phyloP scores from a whole-genome alignment of 2,113 vertebrate species.

The Leuciscus idus region DNA sequence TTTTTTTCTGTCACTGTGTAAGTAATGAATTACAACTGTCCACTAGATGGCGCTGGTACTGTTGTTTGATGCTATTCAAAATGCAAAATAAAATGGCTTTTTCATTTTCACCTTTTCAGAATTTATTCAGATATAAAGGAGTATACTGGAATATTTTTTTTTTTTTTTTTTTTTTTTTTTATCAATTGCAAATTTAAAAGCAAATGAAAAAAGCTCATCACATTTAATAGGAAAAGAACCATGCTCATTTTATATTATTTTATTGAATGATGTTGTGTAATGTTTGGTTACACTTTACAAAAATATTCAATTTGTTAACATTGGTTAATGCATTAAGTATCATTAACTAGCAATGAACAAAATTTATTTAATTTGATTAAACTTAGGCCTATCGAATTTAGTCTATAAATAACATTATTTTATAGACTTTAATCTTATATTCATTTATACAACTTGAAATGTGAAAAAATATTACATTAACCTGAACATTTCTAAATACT shows the following conservation, averaged over 20 bases:
- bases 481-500: neutral
- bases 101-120: neutral
- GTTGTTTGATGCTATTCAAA: neutral
- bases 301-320: neutral
- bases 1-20: neutral
- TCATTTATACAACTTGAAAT: neutral
- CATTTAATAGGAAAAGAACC: neutral
- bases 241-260: neutral
- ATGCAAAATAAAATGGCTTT: neutral
- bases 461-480: neutral
- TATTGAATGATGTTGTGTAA: neutral
- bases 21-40: neutral
- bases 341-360: neutral
- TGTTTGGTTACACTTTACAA: neutral
- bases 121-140: neutral
- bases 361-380: neutral
- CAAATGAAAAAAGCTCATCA: neutral
- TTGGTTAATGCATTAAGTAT: neutral
- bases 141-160: too few relatives aligned
- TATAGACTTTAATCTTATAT: neutral
- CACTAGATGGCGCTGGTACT: slow-evolving; percentile 35
- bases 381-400: neutral
- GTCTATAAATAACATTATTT: too few relatives aligned
- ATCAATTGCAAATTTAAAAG: too few relatives aligned
- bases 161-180: too few relatives aligned